Evolutionary conservation across 2,888 invertebrate species (phyloP).

Genomic region (Lasioglossum vierecki): DNA sequence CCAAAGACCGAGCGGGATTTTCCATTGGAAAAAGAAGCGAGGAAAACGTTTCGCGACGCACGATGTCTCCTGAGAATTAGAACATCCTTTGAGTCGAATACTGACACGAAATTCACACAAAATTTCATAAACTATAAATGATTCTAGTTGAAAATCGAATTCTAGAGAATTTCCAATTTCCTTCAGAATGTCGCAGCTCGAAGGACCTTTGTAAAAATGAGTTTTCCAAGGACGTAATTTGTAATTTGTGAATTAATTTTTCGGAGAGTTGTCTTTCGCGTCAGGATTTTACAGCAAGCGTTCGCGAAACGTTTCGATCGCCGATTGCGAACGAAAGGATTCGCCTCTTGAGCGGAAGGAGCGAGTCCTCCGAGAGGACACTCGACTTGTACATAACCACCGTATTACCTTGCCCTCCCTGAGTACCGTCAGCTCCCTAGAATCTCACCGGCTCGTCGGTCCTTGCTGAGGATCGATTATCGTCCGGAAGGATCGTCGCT

Average conservation of each 20-base stretch:
- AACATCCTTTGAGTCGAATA: conserved; percentile 12
- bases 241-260: neutral
- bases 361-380: conserved; percentile 41
- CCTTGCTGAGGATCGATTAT: conserved; percentile 11
- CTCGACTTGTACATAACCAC: conserved; percentile 68
- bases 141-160: neutral
- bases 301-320: conserved; percentile 49
- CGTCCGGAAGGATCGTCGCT: conserved; percentile 11
- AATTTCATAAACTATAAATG: neutral
- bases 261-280: neutral
- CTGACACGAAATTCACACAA: neutral
- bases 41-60: conserved; percentile 44
- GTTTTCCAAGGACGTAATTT: neutral
- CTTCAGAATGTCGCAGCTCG: neutral
- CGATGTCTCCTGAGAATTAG: neutral
- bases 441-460: conserved; percentile 22
- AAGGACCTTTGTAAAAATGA: neutral
- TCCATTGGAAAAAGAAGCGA: conserved; percentile 13
- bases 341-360: conserved; percentile 22
- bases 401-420: conserved; percentile 54
- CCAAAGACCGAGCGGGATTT: neutral
- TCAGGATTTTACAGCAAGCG: neutral
- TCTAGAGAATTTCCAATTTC: neutral
- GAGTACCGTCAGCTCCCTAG: neutral
- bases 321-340: conserved; percentile 18